These are phyloP conservation scores for Argyrosomus japonicus DNA, from an alignment of 2,113 vertebrate genomes.

Conservation along the genomic window DNA sequence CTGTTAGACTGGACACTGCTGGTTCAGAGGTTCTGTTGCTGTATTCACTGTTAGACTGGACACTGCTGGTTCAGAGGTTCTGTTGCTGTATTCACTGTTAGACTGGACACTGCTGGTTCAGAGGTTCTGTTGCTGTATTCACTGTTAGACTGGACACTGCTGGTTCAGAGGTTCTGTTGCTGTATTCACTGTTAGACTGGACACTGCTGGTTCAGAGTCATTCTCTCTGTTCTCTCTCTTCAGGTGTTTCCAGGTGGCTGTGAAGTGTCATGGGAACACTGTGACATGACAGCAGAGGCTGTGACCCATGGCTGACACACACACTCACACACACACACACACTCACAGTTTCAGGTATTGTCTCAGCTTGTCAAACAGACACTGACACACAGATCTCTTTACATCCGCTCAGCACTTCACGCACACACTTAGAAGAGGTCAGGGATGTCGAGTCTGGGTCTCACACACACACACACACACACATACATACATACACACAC, in stretches of 20 bases:
- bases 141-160: too few relatives aligned
- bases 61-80: too few relatives aligned
- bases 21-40: too few relatives aligned
- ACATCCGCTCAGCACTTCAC: constrained; percentile 60
- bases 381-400: constrained; percentile 71
- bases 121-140: too few relatives aligned
- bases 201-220: too few relatives aligned
- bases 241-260: constrained; percentile 81
- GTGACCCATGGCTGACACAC: constrained; percentile 54
- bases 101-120: too few relatives aligned
- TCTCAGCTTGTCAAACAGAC: constrained; percentile 76
- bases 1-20: too few relatives aligned
- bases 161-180: too few relatives aligned
- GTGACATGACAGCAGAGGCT: constrained; percentile 66
- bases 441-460: not conserved
- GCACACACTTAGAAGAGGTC: constrained; percentile 26
- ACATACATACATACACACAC: constrained; percentile 11
- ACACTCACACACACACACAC: constrained; percentile 21
- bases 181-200: too few relatives aligned
- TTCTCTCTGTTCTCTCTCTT: not conserved
- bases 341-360: constrained; percentile 73
- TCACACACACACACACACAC: constrained; percentile 2
- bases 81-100: too few relatives aligned
- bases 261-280: constrained; percentile 68
- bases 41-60: too few relatives aligned